Percentiles rank a stretch among this genome's conserved stretches.
Evolutionary conservation across 1,140 invertebrate species (phyloP).

Genomic region (Diachasma alloeum): DNA sequence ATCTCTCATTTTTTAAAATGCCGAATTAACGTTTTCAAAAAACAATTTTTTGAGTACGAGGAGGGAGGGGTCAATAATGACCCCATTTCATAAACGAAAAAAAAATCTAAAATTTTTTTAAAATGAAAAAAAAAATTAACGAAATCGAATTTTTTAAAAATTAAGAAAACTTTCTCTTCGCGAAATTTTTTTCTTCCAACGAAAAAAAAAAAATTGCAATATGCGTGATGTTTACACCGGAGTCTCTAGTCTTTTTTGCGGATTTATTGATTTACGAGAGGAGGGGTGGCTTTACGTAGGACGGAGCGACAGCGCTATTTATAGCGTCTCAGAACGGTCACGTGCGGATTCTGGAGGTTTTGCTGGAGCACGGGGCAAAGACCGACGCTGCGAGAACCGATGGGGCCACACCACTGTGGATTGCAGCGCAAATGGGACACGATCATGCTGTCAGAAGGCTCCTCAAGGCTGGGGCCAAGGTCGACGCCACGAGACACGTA

Average conservation of each 20-base stretch:
- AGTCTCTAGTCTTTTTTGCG: background rate
- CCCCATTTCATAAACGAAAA: too few relatives aligned
- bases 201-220: too few relatives aligned
- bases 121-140: too few relatives aligned
- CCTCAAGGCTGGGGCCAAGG: slow-evolving; percentile 77
- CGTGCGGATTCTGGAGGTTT: slow-evolving; percentile 73
- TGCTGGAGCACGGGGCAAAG: slow-evolving; percentile 75
- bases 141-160: too few relatives aligned
- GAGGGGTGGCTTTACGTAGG: slow-evolving; percentile 65
- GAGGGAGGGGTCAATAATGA: too few relatives aligned
- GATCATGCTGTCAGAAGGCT: slow-evolving; percentile 81
- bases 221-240: too few relatives aligned
- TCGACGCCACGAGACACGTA: slow-evolving; percentile 84
- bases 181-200: background rate
- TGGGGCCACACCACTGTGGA: slow-evolving; percentile 90
- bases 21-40: too few relatives aligned
- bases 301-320: slow-evolving; percentile 87
- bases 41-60: too few relatives aligned
- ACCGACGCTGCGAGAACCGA: slow-evolving; percentile 78
- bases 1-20: too few relatives aligned
- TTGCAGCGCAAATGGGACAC: slow-evolving; percentile 93
- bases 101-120: too few relatives aligned
- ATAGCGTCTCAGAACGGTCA: slow-evolving; percentile 92
- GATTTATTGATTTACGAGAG: background rate
- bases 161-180: too few relatives aligned